phyloP scores from a whole-genome alignment of 2,888 invertebrate species.

The Caenorhabditis doughertyi region DNA sequence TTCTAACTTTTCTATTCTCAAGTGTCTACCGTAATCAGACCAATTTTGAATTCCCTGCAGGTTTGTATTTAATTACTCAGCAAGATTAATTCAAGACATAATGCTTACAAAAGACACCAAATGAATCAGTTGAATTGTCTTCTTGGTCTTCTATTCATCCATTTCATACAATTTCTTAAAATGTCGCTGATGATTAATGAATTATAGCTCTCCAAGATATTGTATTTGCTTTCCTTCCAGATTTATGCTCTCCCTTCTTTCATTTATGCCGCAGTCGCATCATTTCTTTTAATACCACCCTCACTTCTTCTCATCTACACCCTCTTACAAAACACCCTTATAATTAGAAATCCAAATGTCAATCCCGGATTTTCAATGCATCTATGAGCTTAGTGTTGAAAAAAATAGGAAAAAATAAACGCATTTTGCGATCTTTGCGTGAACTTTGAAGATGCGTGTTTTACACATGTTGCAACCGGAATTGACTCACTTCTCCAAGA shows the following conservation, averaged over 20 bases:
- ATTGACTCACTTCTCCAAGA: conserved; percentile 32
- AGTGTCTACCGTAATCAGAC: conserved; percentile 2
- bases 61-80: too few relatives aligned
- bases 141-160: not conserved
- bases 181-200: conserved; percentile 5
- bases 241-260: conserved; percentile 39
- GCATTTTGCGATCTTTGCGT: conserved; percentile 37
- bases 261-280: not conserved
- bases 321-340: conserved; percentile 2
- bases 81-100: too few relatives aligned
- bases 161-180: conserved; percentile 12
- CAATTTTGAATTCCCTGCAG: not conserved
- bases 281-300: conserved; percentile 41
- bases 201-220: not conserved
- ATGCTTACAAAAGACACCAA: too few relatives aligned
- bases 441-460: conserved; percentile 47
- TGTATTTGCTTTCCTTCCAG: not conserved
- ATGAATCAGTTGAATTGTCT: conserved; percentile 10
- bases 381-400: not conserved
- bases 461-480: conserved; percentile 43
- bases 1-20: not conserved
- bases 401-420: conserved; percentile 16
- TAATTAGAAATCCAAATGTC: conserved; percentile 38
- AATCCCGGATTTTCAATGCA: conserved; percentile 41
- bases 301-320: not conserved